phyloP scores from a whole-genome alignment of 2,797 vertebrate genomes.

The Pyrocephalus nanus region DNA sequence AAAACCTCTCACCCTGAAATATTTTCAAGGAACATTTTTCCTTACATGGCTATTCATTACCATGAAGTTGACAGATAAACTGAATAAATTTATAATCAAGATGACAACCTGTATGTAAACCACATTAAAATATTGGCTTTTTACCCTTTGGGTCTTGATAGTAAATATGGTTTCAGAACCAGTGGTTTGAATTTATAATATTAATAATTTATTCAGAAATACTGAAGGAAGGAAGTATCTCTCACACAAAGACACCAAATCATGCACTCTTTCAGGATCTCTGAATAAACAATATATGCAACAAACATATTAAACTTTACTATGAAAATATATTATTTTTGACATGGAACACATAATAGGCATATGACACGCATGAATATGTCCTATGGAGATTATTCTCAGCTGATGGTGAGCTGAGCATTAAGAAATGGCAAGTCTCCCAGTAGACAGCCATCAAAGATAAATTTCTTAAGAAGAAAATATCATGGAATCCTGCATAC shows the following conservation, averaged over 20 bases:
- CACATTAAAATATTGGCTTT: conserved; percentile 68
- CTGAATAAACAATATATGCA: not conserved
- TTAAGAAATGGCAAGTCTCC: not conserved
- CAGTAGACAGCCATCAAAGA: not conserved
- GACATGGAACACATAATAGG: not conserved
- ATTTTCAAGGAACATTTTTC: conserved; percentile 57
- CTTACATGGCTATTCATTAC: conserved; percentile 53
- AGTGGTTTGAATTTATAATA: conserved; percentile 19
- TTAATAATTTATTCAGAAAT: conserved; percentile 29
- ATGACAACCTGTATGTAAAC: conserved; percentile 52
- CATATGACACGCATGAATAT: not conserved
- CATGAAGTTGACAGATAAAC: conserved; percentile 62
- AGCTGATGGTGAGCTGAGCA: not conserved
- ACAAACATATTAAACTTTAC: not conserved
- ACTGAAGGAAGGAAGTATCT: not conserved
- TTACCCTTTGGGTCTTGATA: conserved; percentile 24
- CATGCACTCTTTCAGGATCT: not conserved
- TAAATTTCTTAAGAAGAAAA: not conserved
- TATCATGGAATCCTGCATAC: not conserved
- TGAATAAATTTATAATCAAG: conserved; percentile 65
- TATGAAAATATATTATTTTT: not conserved
- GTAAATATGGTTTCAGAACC: conserved; percentile 18
- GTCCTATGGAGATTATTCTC: not conserved
- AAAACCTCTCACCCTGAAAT: conserved; percentile 53
- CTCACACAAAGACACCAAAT: not conserved